phyloP scores from a whole-genome alignment of 2,888 invertebrate genomes.

The Cantharis rustica region DNA sequence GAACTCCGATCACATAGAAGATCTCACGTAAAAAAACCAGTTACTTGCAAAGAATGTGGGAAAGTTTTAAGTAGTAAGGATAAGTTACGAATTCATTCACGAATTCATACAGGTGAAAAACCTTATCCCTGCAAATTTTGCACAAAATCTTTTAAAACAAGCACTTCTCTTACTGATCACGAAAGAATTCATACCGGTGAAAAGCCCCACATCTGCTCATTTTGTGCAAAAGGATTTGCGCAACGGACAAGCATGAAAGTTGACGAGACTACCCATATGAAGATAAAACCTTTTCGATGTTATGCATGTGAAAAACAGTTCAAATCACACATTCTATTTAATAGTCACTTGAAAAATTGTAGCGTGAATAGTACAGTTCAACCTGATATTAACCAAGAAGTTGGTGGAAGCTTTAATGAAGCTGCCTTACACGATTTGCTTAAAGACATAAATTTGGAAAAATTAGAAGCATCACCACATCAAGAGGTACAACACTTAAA shows the following conservation, averaged over 20 bases:
- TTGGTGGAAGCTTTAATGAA: too few relatives aligned
- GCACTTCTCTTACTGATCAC: not conserved
- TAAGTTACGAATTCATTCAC: not conserved
- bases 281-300: not conserved
- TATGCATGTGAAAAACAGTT: not conserved
- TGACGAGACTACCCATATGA: not conserved
- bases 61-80: not conserved
- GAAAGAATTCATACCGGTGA: slow-evolving; percentile 10
- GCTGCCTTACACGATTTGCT: too few relatives aligned
- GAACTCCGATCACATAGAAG: not conserved
- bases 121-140: not conserved
- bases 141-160: not conserved
- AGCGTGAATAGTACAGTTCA: too few relatives aligned
- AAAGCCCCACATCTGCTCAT: not conserved
- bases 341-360: not conserved
- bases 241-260: slow-evolving; percentile 1
- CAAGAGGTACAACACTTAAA: too few relatives aligned
- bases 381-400: too few relatives aligned
- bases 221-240: not conserved
- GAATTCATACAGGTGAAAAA: slow-evolving; percentile 1
- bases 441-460: too few relatives aligned
- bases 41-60: not conserved
- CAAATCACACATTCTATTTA: not conserved
- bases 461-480: too few relatives aligned
- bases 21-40: not conserved